A percentile compares a stretch with the other conserved stretches of the same genome.
These are phyloP conservation scores for Myxocyprinus asiaticus DNA, from an alignment of 2,113 vertebrate species.

Conservation along the genomic window DNA sequence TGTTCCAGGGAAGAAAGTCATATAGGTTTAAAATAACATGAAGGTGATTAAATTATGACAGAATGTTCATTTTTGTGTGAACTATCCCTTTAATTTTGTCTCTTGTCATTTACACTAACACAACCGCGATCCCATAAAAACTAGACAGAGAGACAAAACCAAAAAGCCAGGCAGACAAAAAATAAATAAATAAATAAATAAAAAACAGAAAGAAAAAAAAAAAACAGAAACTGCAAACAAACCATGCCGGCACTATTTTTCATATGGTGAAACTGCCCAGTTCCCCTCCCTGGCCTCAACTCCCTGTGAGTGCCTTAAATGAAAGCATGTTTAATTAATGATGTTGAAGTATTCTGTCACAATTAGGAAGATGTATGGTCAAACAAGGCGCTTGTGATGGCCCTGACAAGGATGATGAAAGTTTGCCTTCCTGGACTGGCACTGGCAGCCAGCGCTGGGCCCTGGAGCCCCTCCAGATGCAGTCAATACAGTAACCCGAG, in stretches of 20 bases:
- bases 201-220: slow-evolving; percentile 11
- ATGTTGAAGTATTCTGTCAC: slow-evolving; percentile 95
- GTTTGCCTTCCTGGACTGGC: slow-evolving; percentile 82
- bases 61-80: too few species aligned
- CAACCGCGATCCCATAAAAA: slow-evolving; percentile 13
- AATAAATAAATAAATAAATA: slow-evolving; percentile 7
- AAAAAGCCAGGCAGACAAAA: slow-evolving; percentile 37
- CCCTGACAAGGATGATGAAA: slow-evolving; percentile 94
- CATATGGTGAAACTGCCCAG: slow-evolving; percentile 18
- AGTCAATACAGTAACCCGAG: slow-evolving; percentile 82
- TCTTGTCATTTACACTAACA: not conserved
- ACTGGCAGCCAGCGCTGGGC: slow-evolving; percentile 84
- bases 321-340: slow-evolving; percentile 96
- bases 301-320: slow-evolving; percentile 70
- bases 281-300: slow-evolving; percentile 44
- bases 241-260: slow-evolving; percentile 12
- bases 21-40: too few species aligned
- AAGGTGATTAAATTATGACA: too few species aligned
- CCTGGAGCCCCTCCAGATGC: slow-evolving; percentile 73
- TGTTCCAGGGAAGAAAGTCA: too few species aligned
- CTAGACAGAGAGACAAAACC: slow-evolving; percentile 1
- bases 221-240: slow-evolving; percentile 5
- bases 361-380: slow-evolving; percentile 97
- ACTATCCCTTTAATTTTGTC: too few species aligned
- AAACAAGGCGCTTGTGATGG: slow-evolving; percentile 94